phyloP scores from a whole-genome alignment of 2,113 vertebrate genomes.

The Lasiurus cinereus region DNA sequence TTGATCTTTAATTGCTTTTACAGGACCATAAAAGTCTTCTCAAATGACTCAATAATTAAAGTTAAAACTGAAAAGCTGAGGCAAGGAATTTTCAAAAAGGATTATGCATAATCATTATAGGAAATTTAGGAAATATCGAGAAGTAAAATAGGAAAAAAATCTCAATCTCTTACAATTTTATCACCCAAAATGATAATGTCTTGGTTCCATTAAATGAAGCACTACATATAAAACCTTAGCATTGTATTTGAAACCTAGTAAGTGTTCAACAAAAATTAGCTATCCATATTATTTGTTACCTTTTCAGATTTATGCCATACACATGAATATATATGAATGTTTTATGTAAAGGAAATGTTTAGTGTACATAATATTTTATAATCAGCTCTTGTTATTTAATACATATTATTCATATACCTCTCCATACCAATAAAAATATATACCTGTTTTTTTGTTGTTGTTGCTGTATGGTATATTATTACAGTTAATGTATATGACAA shows the following conservation, averaged over 20 bases:
- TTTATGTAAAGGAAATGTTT: neutral
- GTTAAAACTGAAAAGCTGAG: slow-evolving; percentile 48
- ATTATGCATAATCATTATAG: neutral
- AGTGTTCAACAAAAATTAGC: neutral
- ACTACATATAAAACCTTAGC: neutral
- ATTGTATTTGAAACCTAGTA: neutral
- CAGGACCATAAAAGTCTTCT: neutral
- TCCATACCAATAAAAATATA: neutral
- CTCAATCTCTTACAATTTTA: neutral
- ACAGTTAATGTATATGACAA: neutral
- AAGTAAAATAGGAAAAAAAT: neutral
- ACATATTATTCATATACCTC: neutral
- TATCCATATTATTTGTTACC: neutral
- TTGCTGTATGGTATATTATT: neutral
- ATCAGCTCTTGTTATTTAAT: neutral
- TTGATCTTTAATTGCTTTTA: slow-evolving; percentile 26
- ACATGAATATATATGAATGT: neutral
- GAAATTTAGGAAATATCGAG: slow-evolving; percentile 4
- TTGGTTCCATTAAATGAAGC: neutral
- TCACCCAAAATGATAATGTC: neutral
- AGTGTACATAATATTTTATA: neutral
- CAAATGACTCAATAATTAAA: neutral
- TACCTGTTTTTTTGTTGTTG: neutral
- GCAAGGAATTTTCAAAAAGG: slow-evolving; percentile 8
- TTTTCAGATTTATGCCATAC: slow-evolving; percentile 6